A percentile compares a stretch with the other conserved stretches of the same genome.
Conservation (phyloP, 1,140 invertebrate species). For the Drosophila arawakana region DNA sequence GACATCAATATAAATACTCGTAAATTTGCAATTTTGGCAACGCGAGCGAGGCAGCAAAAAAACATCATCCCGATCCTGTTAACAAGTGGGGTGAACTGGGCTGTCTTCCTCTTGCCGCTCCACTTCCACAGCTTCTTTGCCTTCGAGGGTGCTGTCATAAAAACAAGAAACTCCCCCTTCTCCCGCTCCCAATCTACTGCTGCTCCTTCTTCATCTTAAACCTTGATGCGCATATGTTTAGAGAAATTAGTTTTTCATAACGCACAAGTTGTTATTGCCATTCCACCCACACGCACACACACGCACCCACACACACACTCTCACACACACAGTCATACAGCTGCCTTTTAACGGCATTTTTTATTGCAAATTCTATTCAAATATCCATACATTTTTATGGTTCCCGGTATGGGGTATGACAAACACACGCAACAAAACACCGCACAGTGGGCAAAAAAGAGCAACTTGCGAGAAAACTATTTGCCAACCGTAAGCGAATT, state of each 20-base stretch:
- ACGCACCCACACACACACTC: conserved; percentile 3
- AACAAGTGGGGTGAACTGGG: conserved; percentile 29
- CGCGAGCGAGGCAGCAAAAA: conserved; percentile 11
- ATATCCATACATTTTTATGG: conserved; percentile 83
- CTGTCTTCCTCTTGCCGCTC: too few relatives aligned
- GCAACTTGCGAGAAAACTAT: too few relatives aligned
- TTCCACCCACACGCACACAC: conserved; percentile 30
- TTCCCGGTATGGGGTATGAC: conserved; percentile 22
- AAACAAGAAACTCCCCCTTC: conserved; percentile 42
- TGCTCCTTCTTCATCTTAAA: conserved; percentile 42
- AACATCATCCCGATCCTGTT: conserved; percentile 37
- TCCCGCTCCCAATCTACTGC: background rate
- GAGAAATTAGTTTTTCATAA: conserved; percentile 84
- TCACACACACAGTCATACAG: conserved; percentile 12
- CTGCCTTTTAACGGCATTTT: conserved; percentile 81
- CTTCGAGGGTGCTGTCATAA: conserved; percentile 45
- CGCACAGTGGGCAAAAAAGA: background rate
- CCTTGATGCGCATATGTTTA: conserved; percentile 82
- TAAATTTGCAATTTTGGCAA: conserved; percentile 78
- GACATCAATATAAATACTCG: conserved; percentile 83
- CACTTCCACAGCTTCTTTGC: too few relatives aligned
- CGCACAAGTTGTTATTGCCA: conserved; percentile 83
- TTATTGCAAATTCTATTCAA: conserved; percentile 84
- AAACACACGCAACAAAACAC: conserved; percentile 1
- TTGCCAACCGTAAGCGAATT: too few relatives aligned